These are phyloP conservation scores for Drosophila athabasca DNA, from an alignment of 1,140 invertebrate genomes.

Conservation along the genomic window DNA sequence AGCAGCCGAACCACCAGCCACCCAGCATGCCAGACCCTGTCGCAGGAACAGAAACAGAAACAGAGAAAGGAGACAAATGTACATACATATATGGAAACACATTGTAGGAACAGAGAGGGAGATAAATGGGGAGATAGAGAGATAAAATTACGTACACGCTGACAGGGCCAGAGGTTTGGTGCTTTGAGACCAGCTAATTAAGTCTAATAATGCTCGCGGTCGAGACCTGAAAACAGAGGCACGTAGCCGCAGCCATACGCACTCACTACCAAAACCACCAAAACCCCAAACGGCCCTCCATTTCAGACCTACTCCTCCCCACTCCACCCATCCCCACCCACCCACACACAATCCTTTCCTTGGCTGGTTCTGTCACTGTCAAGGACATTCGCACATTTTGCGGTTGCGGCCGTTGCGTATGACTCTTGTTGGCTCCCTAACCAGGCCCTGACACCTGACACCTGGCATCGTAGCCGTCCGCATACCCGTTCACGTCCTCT, in stretches of 20 bases:
- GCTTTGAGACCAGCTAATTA: constrained; percentile 58
- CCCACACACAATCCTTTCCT: constrained; percentile 4
- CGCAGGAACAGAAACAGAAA: constrained; percentile 14
- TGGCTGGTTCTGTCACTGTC: constrained; percentile 51
- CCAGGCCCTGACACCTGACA: background rate
- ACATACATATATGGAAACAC: too few relatives aligned
- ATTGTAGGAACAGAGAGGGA: background rate
- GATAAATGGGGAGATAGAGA: background rate
- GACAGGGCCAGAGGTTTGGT: background rate
- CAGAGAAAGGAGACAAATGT: constrained; percentile 2
- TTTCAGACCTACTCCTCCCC: background rate
- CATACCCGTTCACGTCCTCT: background rate
- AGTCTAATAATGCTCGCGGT: constrained; percentile 60
- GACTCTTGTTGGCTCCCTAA: constrained; percentile 30
- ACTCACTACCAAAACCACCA: constrained; percentile 51
- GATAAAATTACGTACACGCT: constrained; percentile 12
- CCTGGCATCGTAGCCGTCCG: background rate
- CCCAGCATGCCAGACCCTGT: constrained; percentile 87
- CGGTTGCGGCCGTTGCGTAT: constrained; percentile 64
- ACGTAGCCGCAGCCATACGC: constrained; percentile 10
- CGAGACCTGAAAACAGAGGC: constrained; percentile 24
- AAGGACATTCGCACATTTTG: constrained; percentile 57
- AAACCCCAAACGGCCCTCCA: constrained; percentile 8
- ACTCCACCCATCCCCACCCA: background rate
- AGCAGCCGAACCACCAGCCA: constrained; percentile 89